A percentile compares a stretch with the other conserved stretches of the same genome.
Evolutionary conservation across 92 coral and sea anemone species (phyloP).

Genomic region (Pocillopora grandis): DNA sequence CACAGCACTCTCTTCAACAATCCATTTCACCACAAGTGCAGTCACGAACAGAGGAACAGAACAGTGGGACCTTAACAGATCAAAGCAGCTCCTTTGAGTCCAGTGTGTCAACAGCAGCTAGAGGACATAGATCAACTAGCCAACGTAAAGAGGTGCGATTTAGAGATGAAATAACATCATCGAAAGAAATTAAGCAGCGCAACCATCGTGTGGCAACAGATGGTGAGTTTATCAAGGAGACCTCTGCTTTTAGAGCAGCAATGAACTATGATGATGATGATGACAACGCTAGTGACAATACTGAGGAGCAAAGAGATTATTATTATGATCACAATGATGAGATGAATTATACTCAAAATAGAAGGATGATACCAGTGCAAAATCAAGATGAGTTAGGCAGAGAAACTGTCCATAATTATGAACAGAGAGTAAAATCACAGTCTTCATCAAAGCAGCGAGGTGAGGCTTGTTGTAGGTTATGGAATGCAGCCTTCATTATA

Average conservation of each 20-base stretch:
- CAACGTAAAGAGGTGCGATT: constrained; percentile 59
- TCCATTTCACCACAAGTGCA: constrained; percentile 30
- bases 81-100: constrained; percentile 66
- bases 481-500: neutral
- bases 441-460: constrained; percentile 32
- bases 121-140: constrained; percentile 16
- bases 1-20: constrained; percentile 22
- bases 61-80: constrained; percentile 61
- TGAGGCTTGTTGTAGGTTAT: neutral
- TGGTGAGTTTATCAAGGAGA: constrained; percentile 82
- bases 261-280: constrained; percentile 70
- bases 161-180: constrained; percentile 33
- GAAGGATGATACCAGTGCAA: constrained; percentile 9
- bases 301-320: constrained; percentile 28
- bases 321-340: constrained; percentile 17
- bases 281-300: constrained; percentile 24
- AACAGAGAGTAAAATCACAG: constrained; percentile 21
- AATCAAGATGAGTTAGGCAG: constrained; percentile 16
- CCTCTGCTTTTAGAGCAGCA: constrained; percentile 88
- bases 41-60: constrained; percentile 16
- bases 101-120: constrained; percentile 25
- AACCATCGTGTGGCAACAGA: constrained; percentile 29
- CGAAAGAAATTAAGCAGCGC: constrained; percentile 2
- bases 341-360: constrained; percentile 21
- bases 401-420: neutral